Percentiles rank a stretch among this genome's conserved stretches.
Evolutionary conservation across 2,888 invertebrate genomes (phyloP).

Genomic region (Cantharis lateralis): DNA sequence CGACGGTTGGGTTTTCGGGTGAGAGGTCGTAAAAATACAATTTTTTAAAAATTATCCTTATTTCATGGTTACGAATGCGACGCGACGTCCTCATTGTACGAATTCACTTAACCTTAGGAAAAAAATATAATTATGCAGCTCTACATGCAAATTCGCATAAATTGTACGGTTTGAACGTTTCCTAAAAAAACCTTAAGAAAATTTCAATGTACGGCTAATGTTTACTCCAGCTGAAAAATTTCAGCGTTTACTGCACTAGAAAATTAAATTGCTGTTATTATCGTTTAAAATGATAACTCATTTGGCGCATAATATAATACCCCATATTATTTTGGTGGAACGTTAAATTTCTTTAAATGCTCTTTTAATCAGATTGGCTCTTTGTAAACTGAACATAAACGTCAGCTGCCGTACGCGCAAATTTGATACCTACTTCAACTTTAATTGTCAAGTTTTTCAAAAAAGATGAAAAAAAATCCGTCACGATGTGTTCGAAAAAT

Average conservation of each 20-base stretch:
- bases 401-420: constrained; percentile 47
- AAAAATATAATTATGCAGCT: neutral
- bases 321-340: neutral
- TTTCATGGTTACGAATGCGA: no score
- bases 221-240: neutral
- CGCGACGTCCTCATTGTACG: neutral
- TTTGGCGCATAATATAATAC: neutral
- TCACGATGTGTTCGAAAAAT: neutral
- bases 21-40: no score
- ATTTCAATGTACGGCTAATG: no score
- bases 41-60: no score
- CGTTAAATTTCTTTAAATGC: neutral
- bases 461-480: constrained; percentile 10
- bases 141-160: neutral
- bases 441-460: constrained; percentile 21
- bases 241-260: neutral
- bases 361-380: neutral
- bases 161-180: neutral
- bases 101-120: neutral
- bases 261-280: neutral
- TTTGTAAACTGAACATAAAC: constrained; percentile 39
- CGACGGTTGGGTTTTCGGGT: no score
- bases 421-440: constrained; percentile 26
- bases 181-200: neutral
- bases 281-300: neutral